Conservation (phyloP, 2,888 invertebrate genomes). For the Epinotia bilunana region DNA sequence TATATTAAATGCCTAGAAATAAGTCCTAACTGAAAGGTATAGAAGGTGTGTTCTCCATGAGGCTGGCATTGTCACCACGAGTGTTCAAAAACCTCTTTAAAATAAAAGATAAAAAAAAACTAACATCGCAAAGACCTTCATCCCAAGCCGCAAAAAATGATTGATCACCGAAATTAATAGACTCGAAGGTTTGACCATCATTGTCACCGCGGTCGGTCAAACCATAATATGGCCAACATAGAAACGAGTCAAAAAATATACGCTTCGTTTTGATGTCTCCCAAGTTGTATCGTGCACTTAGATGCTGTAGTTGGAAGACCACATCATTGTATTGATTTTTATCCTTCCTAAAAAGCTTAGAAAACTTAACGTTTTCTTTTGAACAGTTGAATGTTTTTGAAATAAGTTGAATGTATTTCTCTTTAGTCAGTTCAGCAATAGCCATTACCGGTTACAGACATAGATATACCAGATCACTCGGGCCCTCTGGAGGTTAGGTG, state of each 20-base stretch:
- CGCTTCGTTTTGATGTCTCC: neutral
- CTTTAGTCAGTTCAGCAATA: neutral
- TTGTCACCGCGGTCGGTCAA: neutral
- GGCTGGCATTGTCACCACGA: too few species aligned
- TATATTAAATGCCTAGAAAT: too few species aligned
- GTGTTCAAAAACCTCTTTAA: too few species aligned
- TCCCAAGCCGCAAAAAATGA: neutral
- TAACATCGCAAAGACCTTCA: neutral
- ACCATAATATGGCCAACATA: neutral
- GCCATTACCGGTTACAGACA: too few species aligned
- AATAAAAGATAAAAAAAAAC: too few species aligned
- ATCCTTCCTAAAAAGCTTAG: neutral
- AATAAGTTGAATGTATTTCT: neutral
- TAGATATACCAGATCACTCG: too few species aligned
- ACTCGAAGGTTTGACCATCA: neutral
- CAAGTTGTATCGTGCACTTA: neutral
- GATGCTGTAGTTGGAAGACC: neutral
- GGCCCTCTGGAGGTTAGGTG: too few species aligned
- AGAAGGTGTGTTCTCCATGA: too few species aligned
- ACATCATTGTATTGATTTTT: neutral
- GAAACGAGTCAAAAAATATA: neutral
- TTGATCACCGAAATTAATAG: neutral
- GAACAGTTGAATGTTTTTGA: constrained; percentile 6
- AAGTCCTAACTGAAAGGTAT: too few species aligned
- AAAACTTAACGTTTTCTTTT: neutral